Percentiles rank a stretch among this genome's conserved stretches.
Conservation (phyloP, 2,113 vertebrate genomes). For the Corythornis madagascariensis region DNA sequence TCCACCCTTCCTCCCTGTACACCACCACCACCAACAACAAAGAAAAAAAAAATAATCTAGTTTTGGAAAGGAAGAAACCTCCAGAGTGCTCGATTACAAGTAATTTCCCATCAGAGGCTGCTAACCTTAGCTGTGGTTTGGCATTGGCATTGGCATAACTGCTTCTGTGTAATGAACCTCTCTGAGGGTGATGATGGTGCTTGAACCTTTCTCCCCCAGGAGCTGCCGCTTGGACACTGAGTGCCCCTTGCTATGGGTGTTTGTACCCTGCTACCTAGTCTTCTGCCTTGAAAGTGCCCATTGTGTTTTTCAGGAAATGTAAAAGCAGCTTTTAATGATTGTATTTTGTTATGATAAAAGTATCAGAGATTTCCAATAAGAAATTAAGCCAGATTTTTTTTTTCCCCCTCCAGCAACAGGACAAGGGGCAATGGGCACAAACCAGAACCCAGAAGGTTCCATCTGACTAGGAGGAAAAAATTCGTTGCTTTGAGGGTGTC, state of each 20-base stretch:
- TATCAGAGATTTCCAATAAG: background rate
- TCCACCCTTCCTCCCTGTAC: background rate
- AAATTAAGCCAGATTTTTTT: background rate
- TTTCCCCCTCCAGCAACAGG: background rate
- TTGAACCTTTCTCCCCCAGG: background rate
- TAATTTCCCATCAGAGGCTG: slow-evolving; percentile 39
- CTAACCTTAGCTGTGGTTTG: slow-evolving; percentile 55
- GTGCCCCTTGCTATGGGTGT: background rate
- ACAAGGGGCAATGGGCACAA: background rate
- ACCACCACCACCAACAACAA: background rate
- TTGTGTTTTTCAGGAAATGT: background rate
- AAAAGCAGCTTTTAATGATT: background rate
- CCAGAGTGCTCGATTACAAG: background rate
- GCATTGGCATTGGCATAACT: background rate
- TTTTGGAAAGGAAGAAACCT: slow-evolving; percentile 53
- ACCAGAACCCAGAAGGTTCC: background rate
- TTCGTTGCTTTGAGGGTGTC: background rate
- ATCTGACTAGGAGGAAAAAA: background rate
- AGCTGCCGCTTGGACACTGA: background rate
- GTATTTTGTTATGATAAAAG: background rate
- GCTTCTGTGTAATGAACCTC: background rate
- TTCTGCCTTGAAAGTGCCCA: accelerated
- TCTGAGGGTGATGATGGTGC: background rate
- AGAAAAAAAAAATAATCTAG: background rate
- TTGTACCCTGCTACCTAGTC: background rate